A percentile compares a stretch with the other conserved stretches of the same genome.
Conservation (phyloP, 2,888 invertebrate genomes). For the Eupsilia transversa region DNA sequence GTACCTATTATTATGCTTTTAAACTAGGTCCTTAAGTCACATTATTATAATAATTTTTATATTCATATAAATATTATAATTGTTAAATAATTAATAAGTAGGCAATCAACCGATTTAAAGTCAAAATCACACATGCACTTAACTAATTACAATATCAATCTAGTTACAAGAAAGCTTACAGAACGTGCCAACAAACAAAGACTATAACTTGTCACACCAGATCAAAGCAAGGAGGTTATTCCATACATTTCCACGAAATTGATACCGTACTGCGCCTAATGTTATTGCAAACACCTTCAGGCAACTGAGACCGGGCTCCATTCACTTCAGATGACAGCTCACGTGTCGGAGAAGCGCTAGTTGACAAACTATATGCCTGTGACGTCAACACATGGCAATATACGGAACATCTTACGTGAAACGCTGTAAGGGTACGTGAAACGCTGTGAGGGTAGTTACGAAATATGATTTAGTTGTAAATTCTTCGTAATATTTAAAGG, state of each 20-base stretch:
- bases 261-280: slow-evolving; percentile 23
- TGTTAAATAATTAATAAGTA: neutral
- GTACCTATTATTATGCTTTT: neutral
- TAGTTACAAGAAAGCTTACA: neutral
- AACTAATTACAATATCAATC: neutral
- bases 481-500: slow-evolving; percentile 2
- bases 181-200: neutral
- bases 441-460: neutral
- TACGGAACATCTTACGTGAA: slow-evolving; percentile 8
- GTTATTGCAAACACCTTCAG: slow-evolving; percentile 50
- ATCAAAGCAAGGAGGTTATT: slow-evolving; percentile 24
- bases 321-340: slow-evolving; percentile 36
- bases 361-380: slow-evolving; percentile 17
- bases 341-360: slow-evolving; percentile 4
- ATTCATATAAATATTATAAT: too few relatives aligned
- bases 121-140: neutral
- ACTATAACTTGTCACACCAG: neutral
- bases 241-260: slow-evolving; percentile 12
- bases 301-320: slow-evolving; percentile 16
- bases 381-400: neutral
- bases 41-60: too few relatives aligned
- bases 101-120: neutral
- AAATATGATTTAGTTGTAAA: neutral
- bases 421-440: neutral
- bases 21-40: neutral